Conservation (phyloP, 2,797 vertebrate species). For the Lepus townsendii region DNA sequence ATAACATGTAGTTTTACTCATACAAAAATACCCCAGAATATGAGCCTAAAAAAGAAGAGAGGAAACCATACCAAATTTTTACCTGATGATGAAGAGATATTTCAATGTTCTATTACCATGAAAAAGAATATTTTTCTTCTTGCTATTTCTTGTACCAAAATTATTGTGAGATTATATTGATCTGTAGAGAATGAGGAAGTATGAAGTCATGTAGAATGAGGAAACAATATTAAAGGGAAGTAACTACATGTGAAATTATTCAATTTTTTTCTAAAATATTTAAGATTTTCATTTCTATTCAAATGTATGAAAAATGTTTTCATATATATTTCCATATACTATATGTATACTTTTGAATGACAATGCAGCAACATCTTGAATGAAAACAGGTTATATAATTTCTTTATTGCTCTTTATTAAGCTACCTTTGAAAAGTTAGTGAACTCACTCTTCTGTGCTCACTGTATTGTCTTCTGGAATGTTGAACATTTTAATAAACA, state of each 20-base stretch:
- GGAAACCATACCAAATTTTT: not conserved
- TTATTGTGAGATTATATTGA: not conserved
- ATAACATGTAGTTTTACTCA: not conserved
- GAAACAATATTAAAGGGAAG: constrained; percentile 21
- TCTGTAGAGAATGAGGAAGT: not conserved
- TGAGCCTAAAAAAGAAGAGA: not conserved
- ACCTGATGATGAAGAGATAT: not conserved
- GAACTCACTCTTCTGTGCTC: not conserved
- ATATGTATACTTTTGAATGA: not conserved
- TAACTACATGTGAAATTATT: not conserved
- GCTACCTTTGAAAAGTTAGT: not conserved
- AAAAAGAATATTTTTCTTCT: not conserved
- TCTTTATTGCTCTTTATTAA: constrained; percentile 34
- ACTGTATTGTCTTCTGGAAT: not conserved
- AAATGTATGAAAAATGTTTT: not conserved
- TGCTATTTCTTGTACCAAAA: not conserved
- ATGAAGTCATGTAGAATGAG: not conserved
- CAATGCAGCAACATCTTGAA: not conserved
- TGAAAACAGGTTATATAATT: not conserved
- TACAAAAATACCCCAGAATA: not conserved
- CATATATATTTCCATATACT: not conserved
- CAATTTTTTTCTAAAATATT: constrained; percentile 38
- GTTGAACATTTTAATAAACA: not conserved
- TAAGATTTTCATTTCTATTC: not conserved
- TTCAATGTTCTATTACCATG: not conserved